Base-by-base conservation (phyloP, 2,888 invertebrate genomes). In the Furcula furcula region DNA sequence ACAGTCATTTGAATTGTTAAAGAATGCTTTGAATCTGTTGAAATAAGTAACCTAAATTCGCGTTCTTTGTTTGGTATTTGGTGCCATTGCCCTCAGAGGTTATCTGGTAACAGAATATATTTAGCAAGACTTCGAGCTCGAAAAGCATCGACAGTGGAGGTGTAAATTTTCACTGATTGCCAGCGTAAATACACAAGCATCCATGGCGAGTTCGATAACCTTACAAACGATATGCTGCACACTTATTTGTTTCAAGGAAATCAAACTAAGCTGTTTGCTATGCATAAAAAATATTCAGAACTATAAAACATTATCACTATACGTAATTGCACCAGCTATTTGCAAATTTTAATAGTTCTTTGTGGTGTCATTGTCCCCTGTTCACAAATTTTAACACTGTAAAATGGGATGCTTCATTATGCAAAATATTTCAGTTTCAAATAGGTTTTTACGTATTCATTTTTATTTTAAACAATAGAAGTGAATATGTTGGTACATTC, bases 91-190 rank as follows among this genome's bases (percentile, higher is more conserved):
- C 73, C 79, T 63, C 74, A 33, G 50, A 63, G 68, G 68, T 75
- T 74, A 71, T 72, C 70, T 67, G 61, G 57, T 66, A 65, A 62
- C 55, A 50, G 52, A 49, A 62, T 74, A 73, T 71, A 71, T 79
- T 80, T 76, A 76, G 73, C 75, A 56, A 71, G 62, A 65, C 65
- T 63, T 68, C 64, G 60, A 58, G 65, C 54, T 62, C 56, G 51
- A 57, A 67, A 66, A 72, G 65, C 64, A 72, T 73, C 65, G 64
- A 46, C 55, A 57, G 55, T 27, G 32, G 53, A 75, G 69, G 81
- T 83, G 84, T 76, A 76, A 81, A 81, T 82, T 77, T 67, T 70
- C 65, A 72, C 70, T 76, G 72, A 80, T 83, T 78, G 67, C 64
- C 44, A 63, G 63, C 70, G 73, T 72, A 79, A 78, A 83, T 70